phyloP scores from a whole-genome alignment of 2,888 invertebrate species.

The Xestia xanthographa region DNA sequence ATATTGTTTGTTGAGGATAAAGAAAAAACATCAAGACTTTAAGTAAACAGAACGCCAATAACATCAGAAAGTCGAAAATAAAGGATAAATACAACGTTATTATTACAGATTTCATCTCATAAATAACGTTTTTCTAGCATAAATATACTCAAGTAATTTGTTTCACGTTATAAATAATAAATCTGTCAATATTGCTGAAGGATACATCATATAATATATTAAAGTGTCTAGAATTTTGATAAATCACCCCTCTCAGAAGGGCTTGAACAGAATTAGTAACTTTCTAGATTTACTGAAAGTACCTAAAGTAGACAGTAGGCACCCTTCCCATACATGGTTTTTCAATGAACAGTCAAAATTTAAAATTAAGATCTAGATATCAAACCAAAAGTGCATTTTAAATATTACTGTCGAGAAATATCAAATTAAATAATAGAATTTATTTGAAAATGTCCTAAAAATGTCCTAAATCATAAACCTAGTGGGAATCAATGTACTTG shows the following conservation, averaged over 20 bases:
- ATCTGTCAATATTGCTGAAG: slow-evolving; percentile 46
- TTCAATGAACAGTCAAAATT: too few species aligned
- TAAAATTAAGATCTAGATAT: too few species aligned
- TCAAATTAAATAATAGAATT: too few species aligned
- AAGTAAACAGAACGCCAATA: slow-evolving; percentile 5
- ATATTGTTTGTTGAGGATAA: not conserved
- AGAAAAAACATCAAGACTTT: not conserved
- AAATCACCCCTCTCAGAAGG: slow-evolving; percentile 24
- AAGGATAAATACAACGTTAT: slow-evolving; percentile 1
- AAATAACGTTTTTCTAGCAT: slow-evolving; percentile 23
- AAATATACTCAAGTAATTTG: slow-evolving; percentile 35
- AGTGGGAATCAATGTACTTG: too few species aligned
- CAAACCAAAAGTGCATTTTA: too few species aligned
- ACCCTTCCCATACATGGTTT: not conserved
- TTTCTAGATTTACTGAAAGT: slow-evolving; percentile 25
- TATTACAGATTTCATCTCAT: slow-evolving; percentile 15
- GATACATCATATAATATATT: slow-evolving; percentile 31
- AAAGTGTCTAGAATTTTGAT: slow-evolving; percentile 50
- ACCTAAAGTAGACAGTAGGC: not conserved
- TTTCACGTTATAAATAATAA: slow-evolving; percentile 36
- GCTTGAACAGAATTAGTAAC: slow-evolving; percentile 16
- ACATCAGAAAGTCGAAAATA: slow-evolving; percentile 25
- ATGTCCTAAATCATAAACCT: too few species aligned
- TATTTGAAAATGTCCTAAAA: too few species aligned
- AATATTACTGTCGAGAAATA: too few species aligned